A percentile compares a stretch with the other conserved stretches of the same genome.
These are phyloP conservation scores for Upupa epops DNA, from an alignment of 2,113 vertebrate species.

Conservation along the genomic window DNA sequence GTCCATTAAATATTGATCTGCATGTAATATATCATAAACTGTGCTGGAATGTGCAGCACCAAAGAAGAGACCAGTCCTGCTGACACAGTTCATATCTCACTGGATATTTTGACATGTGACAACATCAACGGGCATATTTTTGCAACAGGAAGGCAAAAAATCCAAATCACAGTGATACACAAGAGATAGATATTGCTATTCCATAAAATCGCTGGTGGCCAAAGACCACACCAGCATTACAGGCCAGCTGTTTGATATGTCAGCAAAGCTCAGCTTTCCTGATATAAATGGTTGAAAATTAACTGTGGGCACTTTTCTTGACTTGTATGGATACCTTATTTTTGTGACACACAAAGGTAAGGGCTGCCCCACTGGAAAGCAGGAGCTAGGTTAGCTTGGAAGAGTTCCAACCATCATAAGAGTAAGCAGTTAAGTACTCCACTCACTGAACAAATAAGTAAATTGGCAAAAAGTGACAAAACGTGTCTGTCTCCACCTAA, in stretches of 20 bases:
- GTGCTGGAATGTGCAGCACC: not conserved
- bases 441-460: not conserved
- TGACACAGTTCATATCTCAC: conserved; percentile 25
- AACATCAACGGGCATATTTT: conserved; percentile 15
- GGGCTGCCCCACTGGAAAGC: not conserved
- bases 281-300: not conserved
- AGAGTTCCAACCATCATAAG: not conserved
- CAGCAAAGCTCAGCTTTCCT: not conserved
- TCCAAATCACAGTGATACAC: not conserved
- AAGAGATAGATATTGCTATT: not conserved
- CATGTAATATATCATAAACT: not conserved
- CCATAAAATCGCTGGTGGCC: not conserved
- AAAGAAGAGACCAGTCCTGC: not conserved
- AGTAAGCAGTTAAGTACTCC: not conserved
- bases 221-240: not conserved
- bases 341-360: not conserved
- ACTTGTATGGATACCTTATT: not conserved
- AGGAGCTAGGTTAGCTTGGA: not conserved
- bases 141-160: not conserved
- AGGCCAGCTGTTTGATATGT: not conserved
- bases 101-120: conserved; percentile 42
- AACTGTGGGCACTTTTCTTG: not conserved
- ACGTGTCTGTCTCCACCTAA: not conserved
- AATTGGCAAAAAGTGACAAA: not conserved
- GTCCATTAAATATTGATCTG: conserved; percentile 57